These are phyloP conservation scores for Prosopocoilus inquinatus DNA, from an alignment of 2,888 invertebrate species.

Conservation along the genomic window DNA sequence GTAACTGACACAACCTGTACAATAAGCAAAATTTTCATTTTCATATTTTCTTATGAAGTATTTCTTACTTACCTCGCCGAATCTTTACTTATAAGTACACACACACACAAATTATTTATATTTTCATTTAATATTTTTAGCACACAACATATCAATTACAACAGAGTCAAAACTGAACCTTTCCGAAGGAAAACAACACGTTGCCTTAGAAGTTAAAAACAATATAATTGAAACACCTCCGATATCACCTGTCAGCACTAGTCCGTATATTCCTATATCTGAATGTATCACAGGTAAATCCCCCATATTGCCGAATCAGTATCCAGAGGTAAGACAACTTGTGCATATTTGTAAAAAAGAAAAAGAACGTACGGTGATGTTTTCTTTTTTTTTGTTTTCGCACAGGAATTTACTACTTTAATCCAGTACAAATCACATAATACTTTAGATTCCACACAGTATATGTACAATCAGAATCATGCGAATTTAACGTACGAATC, in stretches of 20 bases:
- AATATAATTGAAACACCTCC: constrained; percentile 16
- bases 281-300: constrained; percentile 83
- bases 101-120: too few species aligned
- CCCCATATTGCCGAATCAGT: constrained; percentile 24
- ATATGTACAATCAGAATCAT: constrained; percentile 10
- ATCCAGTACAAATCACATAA: constrained; percentile 40
- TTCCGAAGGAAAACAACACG: constrained; percentile 1
- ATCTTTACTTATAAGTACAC: too few species aligned
- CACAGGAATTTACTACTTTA: too few species aligned
- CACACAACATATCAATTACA: constrained; percentile 7
- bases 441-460: constrained; percentile 18
- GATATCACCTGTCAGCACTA: constrained; percentile 57
- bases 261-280: constrained; percentile 89
- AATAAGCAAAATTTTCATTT: too few species aligned
- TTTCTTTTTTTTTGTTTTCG: too few species aligned
- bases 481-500: constrained; percentile 35
- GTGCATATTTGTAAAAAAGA: too few species aligned
- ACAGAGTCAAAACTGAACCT: background rate
- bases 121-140: background rate
- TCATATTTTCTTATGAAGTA: too few species aligned
- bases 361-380: too few species aligned
- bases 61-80: too few species aligned
- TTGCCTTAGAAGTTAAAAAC: background rate
- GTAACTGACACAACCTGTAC: too few species aligned
- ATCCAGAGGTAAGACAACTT: background rate